phyloP scores from a whole-genome alignment of 1,140 invertebrate species.

The Radopholus similis region DNA sequence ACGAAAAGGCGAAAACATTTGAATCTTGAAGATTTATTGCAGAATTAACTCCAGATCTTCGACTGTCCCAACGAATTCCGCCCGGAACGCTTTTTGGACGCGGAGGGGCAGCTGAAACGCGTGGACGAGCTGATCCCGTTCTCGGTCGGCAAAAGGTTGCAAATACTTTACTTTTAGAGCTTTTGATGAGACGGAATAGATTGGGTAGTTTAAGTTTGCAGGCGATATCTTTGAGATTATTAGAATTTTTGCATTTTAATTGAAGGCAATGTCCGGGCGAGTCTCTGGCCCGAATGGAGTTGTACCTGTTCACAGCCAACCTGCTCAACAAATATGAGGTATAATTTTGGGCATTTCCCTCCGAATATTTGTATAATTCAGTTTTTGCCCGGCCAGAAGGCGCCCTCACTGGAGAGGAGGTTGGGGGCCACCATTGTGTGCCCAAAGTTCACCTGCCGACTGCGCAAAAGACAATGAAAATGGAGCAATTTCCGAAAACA shows the following conservation, averaged over 20 bases:
- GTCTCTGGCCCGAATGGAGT: slow-evolving; percentile 30
- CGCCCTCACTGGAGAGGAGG: background rate
- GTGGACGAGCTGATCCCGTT: too few relatives aligned
- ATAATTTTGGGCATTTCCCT: too few relatives aligned
- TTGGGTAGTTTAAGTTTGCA: too few relatives aligned
- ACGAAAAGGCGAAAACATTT: slow-evolving; percentile 19
- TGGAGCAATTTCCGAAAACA: too few relatives aligned
- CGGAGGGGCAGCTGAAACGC: too few relatives aligned
- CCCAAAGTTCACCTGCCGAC: background rate
- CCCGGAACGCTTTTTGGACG: slow-evolving; percentile 26
- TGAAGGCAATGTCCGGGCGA: slow-evolving; percentile 29
- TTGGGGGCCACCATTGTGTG: background rate
- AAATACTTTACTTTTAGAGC: too few relatives aligned
- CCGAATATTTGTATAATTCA: too few relatives aligned
- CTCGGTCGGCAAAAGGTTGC: too few relatives aligned
- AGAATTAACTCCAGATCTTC: slow-evolving; percentile 3
- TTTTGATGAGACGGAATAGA: too few relatives aligned
- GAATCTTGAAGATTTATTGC: background rate
- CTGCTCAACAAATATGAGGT: slow-evolving; percentile 36
- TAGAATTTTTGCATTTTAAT: too few relatives aligned
- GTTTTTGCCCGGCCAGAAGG: background rate
- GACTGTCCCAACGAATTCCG: slow-evolving; percentile 19
- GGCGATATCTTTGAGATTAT: too few relatives aligned
- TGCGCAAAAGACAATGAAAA: too few relatives aligned
- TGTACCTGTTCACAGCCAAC: slow-evolving; percentile 32